Base-by-base conservation (phyloP, 2,888 invertebrate genomes). In the Apeira syringaria region DNA sequence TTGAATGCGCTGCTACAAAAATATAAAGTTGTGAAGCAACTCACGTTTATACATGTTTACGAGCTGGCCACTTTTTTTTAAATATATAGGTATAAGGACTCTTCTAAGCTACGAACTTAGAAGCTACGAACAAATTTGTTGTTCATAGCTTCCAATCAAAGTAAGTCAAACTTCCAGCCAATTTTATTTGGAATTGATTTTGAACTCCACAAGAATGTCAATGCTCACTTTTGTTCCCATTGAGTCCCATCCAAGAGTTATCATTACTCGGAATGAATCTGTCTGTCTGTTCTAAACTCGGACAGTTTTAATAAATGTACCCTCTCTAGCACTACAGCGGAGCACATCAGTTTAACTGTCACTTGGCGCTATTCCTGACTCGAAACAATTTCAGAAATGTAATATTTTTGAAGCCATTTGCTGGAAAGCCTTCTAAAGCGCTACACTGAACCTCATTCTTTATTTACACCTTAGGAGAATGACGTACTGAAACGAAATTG, bases 341-440 rank as follows among this genome's bases (percentile, higher is more conserved):
- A 66, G 67, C 74, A 75, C 84, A 85, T 81, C 83, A 80, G 78
- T 84, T 80, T 63, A 72, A 65, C 77, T 84, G 85, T 83, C 84
- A 82, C 84, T 84, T 79, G 76, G 70, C 69, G 76, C 78, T 77
- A 77, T 79, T 78, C 67, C 81, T 75, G 81, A 73, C 79, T 78
- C 66, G 78, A 79, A 82, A 82, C 84, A 80, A 80, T 86, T 81
- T 74, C 66, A 71, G 77, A 82, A 84, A 82, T 86, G 83, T 78
- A 85, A 84, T 83, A 85, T 86, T 85, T 85, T 85, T 80, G 79
- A 80, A 72, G 70, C 79, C 75, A 85, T 86, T 85, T 79, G 73
- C 75, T 78, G 77, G 83, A 86, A 76, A 86, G 83, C 79, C 78
- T 80, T 80, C 63, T 57, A 62, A 71, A 63, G 61, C 57, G 64